Conservation (phyloP, 2,888 invertebrate genomes). For the Sphecodes monilicornis region DNA sequence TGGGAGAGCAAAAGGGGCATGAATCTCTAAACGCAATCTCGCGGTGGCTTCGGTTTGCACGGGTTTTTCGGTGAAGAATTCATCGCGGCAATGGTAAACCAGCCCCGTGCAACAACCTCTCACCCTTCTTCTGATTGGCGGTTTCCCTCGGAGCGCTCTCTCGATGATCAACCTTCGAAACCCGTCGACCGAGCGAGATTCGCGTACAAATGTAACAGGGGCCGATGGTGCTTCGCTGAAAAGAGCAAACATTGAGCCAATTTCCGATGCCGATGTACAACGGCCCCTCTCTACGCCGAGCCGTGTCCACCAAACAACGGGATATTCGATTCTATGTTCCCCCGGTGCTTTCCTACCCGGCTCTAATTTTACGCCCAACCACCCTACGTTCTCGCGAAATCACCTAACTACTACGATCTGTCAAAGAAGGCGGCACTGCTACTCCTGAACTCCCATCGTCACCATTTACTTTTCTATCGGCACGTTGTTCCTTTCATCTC, state of each 20-base stretch:
- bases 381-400: background rate
- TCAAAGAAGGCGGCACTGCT: background rate
- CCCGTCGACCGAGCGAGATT: constrained; percentile 34
- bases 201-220: constrained; percentile 63
- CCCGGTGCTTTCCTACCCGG: background rate
- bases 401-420: background rate
- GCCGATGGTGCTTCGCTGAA: constrained; percentile 59
- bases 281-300: background rate
- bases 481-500: too few species aligned
- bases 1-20: background rate
- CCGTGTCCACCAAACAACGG: background rate
- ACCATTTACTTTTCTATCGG: too few species aligned
- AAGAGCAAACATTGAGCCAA: constrained; percentile 64
- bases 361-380: background rate
- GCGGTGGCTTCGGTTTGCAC: constrained; percentile 13
- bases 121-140: constrained; percentile 63
- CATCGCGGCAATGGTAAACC: constrained; percentile 10
- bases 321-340: constrained; percentile 14
- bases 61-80: constrained; percentile 17
- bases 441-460: background rate
- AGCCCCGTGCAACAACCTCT: constrained; percentile 25
- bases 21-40: constrained; percentile 26
- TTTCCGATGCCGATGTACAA: constrained; percentile 47
- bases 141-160: constrained; percentile 66
- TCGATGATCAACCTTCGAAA: constrained; percentile 57